Base-by-base conservation (phyloP, 2,113 vertebrate genomes). In the Petrocephalus microphthalmus region DNA sequence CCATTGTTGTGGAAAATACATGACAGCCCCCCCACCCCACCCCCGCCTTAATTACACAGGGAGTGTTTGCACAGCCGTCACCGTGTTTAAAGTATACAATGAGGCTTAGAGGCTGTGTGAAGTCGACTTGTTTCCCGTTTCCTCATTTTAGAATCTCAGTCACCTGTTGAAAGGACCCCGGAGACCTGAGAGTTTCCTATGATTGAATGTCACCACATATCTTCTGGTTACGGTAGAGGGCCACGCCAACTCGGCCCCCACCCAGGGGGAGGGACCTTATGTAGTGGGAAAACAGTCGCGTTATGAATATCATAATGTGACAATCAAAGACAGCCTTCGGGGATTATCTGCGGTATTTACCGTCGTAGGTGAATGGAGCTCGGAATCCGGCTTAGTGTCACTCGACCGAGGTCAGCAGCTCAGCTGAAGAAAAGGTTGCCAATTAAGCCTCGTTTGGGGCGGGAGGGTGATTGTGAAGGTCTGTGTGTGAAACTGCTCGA, bases 1-100 rank as follows among this genome's bases (percentile, higher is more conserved):
- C 92, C 91, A 93, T 95, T 92, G 93, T 95, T 92, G 93, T 94
- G 90, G 91, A 90, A 94, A 94, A 94, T 93, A 93, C 91, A 93
- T 82, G 90, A 91, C 87, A 90, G 86, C 91, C 92, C 89, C 89
- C 89, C 91, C 90, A 49, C 17, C 89, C 90, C 91, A 90, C 90
- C 90, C 92, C 90, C 81, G 87, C 88, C 88, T 89, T 86, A 83
- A 90, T 93, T 94, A 93, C 93, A 93, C 91, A 93, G 90, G 89
- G 88, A 87, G 89, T 95, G 92, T 96, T 95, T 96, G 93, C 90
- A 91, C 92, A 95, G 94, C 91, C 87, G 91, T 91, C 33, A 29
- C 33, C 51, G 84, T 88, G 91, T 91, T 91, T 87, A 91, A 90
- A 90, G 92, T 92, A 93, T 91, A 93, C 91, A 90, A 47, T 54